Evolutionary conservation across 2,888 invertebrate genomes (phyloP), one percentile per base, ranked within the genome.

Genomic region (Rhagophthalmus giganteus): DNA sequence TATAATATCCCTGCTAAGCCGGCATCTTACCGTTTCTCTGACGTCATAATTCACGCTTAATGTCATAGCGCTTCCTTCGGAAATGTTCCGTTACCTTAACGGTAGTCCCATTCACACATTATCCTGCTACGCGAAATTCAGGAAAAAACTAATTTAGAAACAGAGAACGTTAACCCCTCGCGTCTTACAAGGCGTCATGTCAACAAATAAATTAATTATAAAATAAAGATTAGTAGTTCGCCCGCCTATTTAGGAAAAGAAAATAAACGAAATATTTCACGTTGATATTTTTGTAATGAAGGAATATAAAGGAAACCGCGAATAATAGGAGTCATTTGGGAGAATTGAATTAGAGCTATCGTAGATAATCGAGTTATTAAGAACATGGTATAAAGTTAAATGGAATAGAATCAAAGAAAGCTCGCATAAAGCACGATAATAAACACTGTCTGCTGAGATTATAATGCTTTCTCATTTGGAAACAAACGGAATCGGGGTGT

Each of bases 1-100:
- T 67, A 65, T 66, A 67, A 68, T 66, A 68, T 64, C 66, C 65
- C 56, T 58, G 57, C 63, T 66, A 67, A 68, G 65, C 66, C 61
- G 62, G 52, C 66, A 64, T 67, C 68, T 68, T 67, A 66, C 45
- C 63, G 64, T 54, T 60, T 63, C 66, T 65, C 60, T 68, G 67
- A 66, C 64, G 66, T 68, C 67, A 69, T 70, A 70, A 69, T 63
- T 70, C 68, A 71, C 63, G 67, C 68, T 71, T 69, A 71, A 64
- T 62, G 71, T 70, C 71, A 66, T 62, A 63, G 58, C 59, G 60
- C 65, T 65, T 63, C 64, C 67, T 63, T 59, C 49, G 58, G 59
- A 66, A 68, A 66, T 66, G 68, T 66, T 65, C 65, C 60, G 63
- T 60, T 52, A 57, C 60, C 59, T 59, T 42, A 48, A 53, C 58